Evolutionary conservation across 2,797 vertebrate species (phyloP).

Genomic region (Anguilla megastoma): DNA sequence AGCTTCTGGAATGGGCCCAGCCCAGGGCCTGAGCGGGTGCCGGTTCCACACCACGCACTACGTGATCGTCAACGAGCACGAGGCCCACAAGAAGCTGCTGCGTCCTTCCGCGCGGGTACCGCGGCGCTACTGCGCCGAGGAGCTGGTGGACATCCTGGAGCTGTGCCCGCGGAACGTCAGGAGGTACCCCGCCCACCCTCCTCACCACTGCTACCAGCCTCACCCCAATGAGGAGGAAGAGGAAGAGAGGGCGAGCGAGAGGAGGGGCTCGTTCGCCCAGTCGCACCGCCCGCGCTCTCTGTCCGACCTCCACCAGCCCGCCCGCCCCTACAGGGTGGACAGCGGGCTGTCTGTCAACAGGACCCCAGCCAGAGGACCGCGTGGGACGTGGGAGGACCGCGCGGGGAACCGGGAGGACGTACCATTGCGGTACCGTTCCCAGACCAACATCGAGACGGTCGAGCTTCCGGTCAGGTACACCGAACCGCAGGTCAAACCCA

Average conservation of each 20-base stretch:
- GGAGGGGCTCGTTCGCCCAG: slow-evolving; percentile 55
- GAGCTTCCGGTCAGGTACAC: slow-evolving; percentile 57
- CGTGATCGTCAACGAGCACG: slow-evolving; percentile 80
- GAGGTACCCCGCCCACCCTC: slow-evolving; percentile 44
- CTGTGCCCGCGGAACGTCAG: slow-evolving; percentile 70
- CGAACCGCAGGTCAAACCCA: slow-evolving; percentile 70
- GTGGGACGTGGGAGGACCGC: slow-evolving; percentile 56
- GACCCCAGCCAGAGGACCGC: slow-evolving; percentile 55
- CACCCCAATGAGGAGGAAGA: slow-evolving; percentile 80
- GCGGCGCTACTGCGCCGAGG: slow-evolving; percentile 75
- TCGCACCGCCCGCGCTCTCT: slow-evolving; percentile 71
- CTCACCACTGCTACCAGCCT: slow-evolving; percentile 66
- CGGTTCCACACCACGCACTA: slow-evolving; percentile 75
- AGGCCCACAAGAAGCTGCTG: slow-evolving; percentile 73
- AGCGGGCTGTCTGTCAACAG: slow-evolving; percentile 61
- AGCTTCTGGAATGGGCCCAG: slow-evolving; percentile 54
- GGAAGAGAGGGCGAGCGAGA: slow-evolving; percentile 64
- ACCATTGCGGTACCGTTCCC: slow-evolving; percentile 58
- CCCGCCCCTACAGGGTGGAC: slow-evolving; percentile 73
- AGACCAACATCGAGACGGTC: slow-evolving; percentile 60
- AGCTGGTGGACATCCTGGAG: slow-evolving; percentile 73
- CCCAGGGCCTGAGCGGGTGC: slow-evolving; percentile 64
- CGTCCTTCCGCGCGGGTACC: slow-evolving; percentile 75
- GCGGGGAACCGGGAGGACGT: slow-evolving; percentile 59
- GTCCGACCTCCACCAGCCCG: slow-evolving; percentile 74